phyloP scores from a whole-genome alignment of 2,797 vertebrate genomes.

The Rachycentron canadum region DNA sequence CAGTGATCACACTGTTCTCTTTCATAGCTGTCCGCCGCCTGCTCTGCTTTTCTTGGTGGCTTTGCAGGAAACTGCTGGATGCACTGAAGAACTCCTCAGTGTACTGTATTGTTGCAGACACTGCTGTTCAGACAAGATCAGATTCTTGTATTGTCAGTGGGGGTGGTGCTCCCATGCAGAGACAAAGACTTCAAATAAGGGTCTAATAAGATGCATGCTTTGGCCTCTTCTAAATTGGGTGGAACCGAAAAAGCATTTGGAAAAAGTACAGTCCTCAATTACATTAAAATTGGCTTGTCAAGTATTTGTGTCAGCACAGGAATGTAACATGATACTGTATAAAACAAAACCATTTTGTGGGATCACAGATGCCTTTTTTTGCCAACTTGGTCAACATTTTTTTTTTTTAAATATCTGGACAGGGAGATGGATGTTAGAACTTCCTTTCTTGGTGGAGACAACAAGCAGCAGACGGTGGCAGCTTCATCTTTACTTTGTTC shows the following conservation, averaged over 20 bases:
- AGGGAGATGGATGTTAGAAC: not conserved
- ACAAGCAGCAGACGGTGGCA: not conserved
- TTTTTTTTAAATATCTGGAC: constrained; percentile 4
- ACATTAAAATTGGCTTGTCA: too few species aligned
- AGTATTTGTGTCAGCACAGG: not conserved
- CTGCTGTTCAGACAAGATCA: constrained; percentile 18
- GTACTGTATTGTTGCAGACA: constrained; percentile 32
- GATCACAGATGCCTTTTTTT: not conserved
- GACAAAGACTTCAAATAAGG: constrained; percentile 4
- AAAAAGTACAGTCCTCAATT: not conserved
- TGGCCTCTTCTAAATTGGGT: constrained; percentile 4
- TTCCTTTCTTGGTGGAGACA: not conserved
- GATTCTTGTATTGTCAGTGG: constrained; percentile 31
- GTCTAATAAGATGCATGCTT: not conserved
- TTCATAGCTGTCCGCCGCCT: constrained; percentile 65
- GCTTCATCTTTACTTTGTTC: constrained; percentile 69
- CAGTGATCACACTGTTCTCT: constrained; percentile 77
- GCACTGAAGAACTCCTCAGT: constrained; percentile 40
- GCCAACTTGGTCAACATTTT: not conserved
- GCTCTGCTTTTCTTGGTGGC: constrained; percentile 44
- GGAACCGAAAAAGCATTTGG: not conserved
- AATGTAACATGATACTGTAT: not conserved
- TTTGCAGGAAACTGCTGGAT: constrained; percentile 62
- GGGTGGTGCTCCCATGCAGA: not conserved
- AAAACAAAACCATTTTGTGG: not conserved